phyloP scores from a whole-genome alignment of 2,113 vertebrate genomes.

The Ranitomeya variabilis region DNA sequence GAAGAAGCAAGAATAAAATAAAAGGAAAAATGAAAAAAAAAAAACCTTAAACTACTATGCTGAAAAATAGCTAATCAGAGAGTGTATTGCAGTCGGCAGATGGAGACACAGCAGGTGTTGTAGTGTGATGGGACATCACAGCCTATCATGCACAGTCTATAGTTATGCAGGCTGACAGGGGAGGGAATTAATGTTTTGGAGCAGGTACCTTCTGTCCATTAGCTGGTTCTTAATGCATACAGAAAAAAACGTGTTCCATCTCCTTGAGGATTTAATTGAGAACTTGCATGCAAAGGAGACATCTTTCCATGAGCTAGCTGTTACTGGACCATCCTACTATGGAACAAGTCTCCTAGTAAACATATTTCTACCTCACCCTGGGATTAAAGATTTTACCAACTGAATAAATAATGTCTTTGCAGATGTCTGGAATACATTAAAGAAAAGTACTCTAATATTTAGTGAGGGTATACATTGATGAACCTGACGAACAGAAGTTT shows the following conservation, averaged over 20 bases:
- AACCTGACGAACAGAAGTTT: conserved; percentile 75
- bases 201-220: conserved; percentile 85
- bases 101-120: conserved; percentile 95
- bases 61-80: conserved; percentile 83
- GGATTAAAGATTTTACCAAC: conserved; percentile 69
- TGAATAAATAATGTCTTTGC: conserved; percentile 76
- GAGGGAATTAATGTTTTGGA: conserved; percentile 83
- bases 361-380: conserved; percentile 64
- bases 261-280: conserved; percentile 65
- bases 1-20: conserved; percentile 70
- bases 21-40: conserved; percentile 69
- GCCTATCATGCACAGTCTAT: conserved; percentile 82
- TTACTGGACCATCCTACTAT: conserved; percentile 58
- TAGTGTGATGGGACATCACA: conserved; percentile 77
- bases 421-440: conserved; percentile 78
- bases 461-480: conserved; percentile 65
- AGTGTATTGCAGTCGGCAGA: conserved; percentile 78
- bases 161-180: conserved; percentile 88
- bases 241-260: conserved; percentile 66
- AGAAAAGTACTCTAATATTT: conserved; percentile 64
- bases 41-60: conserved; percentile 75
- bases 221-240: conserved; percentile 71
- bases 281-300: conserved; percentile 56
- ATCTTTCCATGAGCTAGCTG: conserved; percentile 55
- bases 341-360: conserved; percentile 66